A percentile compares a stretch with the other conserved stretches of the same genome.
Conservation (phyloP, 2,797 vertebrate species). For the Peromyscus nudipes region DNA sequence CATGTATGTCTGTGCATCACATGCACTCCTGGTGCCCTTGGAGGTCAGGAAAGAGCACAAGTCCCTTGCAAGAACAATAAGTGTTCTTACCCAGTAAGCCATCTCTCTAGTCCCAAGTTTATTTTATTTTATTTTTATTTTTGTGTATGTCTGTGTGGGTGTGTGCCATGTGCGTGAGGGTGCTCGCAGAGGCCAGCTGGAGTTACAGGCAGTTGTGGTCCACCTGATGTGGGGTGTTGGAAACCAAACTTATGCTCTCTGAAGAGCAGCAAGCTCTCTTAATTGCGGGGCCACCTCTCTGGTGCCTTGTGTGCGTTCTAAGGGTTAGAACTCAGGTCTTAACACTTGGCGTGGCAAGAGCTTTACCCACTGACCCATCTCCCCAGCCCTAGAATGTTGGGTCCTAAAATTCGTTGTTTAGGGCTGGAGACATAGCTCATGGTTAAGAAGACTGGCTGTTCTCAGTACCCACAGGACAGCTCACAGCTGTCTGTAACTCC, state of each 20-base stretch:
- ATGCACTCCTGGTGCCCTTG: background rate
- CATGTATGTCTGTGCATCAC: background rate
- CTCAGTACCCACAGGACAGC: background rate
- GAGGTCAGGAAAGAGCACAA: background rate
- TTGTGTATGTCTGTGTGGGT: background rate
- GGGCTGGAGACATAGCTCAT: background rate
- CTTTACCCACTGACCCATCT: background rate
- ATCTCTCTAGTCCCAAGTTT: background rate
- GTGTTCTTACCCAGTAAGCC: background rate
- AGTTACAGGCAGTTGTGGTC: background rate
- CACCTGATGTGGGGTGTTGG: background rate
- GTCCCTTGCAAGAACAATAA: background rate
- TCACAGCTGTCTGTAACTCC: background rate
- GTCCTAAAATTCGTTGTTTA: background rate
- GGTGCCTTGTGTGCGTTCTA: background rate
- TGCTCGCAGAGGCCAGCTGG: background rate
- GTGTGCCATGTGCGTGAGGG: background rate
- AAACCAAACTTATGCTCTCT: background rate
- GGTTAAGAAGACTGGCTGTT: background rate
- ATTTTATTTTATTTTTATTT: background rate
- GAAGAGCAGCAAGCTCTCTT: background rate
- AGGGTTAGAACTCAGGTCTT: background rate
- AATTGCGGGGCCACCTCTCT: background rate
- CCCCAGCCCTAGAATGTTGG: background rate
- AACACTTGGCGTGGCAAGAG: background rate